Conservation (phyloP, 2,888 invertebrate species). For the Chrysina gloriosa region DNA sequence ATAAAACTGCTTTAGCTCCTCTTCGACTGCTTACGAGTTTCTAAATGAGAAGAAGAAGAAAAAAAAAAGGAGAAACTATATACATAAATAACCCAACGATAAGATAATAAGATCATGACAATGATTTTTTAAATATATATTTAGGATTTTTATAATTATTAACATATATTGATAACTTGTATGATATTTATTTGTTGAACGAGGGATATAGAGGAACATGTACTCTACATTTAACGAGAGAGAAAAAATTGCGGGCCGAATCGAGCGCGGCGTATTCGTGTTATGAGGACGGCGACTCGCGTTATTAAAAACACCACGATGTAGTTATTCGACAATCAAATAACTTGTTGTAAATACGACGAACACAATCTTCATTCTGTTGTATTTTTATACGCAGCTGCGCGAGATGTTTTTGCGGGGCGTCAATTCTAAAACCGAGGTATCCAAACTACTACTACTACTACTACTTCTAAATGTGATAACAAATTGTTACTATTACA, state of each 20-base stretch:
- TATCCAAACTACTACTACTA: slow-evolving; percentile 19
- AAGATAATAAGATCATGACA: slow-evolving; percentile 53
- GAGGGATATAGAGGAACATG: slow-evolving; percentile 41
- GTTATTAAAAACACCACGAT: slow-evolving; percentile 26
- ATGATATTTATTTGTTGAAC: slow-evolving; percentile 41
- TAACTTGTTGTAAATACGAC: slow-evolving; percentile 27
- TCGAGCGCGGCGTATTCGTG: slow-evolving; percentile 28
- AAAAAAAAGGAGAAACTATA: slow-evolving; percentile 10
- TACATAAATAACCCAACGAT: slow-evolving; percentile 43
- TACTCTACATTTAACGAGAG: slow-evolving; percentile 12
- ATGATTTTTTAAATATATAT: slow-evolving; percentile 48
- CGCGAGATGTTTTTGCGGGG: not conserved
- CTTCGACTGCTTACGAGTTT: slow-evolving; percentile 36
- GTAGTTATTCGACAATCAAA: slow-evolving; percentile 36
- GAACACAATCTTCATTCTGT: slow-evolving; percentile 24
- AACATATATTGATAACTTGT: slow-evolving; percentile 39
- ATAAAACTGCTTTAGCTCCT: slow-evolving; percentile 45
- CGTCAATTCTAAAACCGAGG: not conserved
- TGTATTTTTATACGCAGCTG: slow-evolving; percentile 22
- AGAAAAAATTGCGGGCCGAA: slow-evolving; percentile 16
- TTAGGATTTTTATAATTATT: slow-evolving; percentile 43
- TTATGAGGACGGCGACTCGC: not conserved
- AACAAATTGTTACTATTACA: no score
- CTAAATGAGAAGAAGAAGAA: slow-evolving; percentile 26
- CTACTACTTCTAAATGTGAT: not conserved